Percentiles rank a stretch among this genome's conserved stretches.
Conservation (phyloP, 1,140 invertebrate species). For the Brachionus calyciflorus region DNA sequence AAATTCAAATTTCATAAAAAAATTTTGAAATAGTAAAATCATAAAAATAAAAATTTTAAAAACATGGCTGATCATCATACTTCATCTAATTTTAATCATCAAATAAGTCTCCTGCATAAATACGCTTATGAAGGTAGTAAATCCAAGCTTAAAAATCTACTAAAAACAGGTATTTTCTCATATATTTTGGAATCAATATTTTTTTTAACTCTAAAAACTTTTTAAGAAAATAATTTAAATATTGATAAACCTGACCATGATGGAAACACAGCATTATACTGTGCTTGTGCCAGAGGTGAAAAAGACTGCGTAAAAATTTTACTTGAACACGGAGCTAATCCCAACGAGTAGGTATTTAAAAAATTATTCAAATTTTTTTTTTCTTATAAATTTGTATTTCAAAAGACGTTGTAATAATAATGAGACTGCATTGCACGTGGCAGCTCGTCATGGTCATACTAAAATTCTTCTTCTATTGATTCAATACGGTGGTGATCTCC, state of each 20-base stretch:
- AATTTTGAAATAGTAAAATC: too few relatives aligned
- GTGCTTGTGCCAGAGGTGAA: not conserved
- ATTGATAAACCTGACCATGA: constrained; percentile 5
- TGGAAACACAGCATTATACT: constrained; percentile 36
- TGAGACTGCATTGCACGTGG: constrained; percentile 32
- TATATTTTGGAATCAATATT: not conserved
- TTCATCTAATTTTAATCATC: not conserved
- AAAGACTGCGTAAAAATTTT: constrained; percentile 38
- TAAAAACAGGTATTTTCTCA: constrained; percentile 17
- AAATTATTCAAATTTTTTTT: not conserved
- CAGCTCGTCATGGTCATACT: not conserved
- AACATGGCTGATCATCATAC: not conserved
- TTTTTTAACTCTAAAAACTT: too few relatives aligned
- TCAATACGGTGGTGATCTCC: constrained; percentile 22
- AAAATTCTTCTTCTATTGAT: not conserved
- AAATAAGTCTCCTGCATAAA: constrained; percentile 19
- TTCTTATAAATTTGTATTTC: not conserved
- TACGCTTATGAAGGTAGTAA: constrained; percentile 42
- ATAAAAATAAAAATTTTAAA: too few relatives aligned
- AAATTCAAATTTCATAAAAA: not conserved
- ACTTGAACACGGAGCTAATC: constrained; percentile 12
- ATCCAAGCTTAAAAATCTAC: constrained; percentile 32
- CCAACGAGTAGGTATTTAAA: constrained; percentile 16
- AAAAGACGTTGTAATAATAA: constrained; percentile 24
- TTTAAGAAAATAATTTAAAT: not conserved